Conservation (phyloP, 2,797 vertebrate genomes). For the Chromobotia macracanthus region DNA sequence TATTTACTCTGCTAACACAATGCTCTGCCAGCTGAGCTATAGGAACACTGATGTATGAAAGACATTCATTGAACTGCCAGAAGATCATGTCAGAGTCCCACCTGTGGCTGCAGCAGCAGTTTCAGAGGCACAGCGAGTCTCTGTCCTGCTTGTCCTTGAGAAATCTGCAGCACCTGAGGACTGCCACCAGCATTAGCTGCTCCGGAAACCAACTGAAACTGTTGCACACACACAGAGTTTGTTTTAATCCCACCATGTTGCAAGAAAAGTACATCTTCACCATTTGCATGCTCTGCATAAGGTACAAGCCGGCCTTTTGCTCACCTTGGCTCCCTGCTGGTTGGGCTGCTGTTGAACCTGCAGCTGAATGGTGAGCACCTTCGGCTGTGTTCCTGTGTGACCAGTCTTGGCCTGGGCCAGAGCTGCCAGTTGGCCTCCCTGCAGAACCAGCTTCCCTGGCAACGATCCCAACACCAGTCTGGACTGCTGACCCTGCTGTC, state of each 20-base stretch:
- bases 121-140: constrained; percentile 90
- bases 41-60: too few relatives aligned
- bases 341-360: constrained; percentile 88
- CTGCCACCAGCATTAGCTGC: constrained; percentile 68
- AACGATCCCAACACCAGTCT: constrained; percentile 88
- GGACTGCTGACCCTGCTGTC: constrained; percentile 73
- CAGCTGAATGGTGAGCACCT: constrained; percentile 93
- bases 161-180: constrained; percentile 84
- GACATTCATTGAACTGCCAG: background rate
- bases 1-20: too few relatives aligned
- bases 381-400: constrained; percentile 85
- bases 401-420: constrained; percentile 85
- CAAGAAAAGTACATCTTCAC: background rate
- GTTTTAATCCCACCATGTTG: too few relatives aligned
- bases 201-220: constrained; percentile 82
- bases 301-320: constrained; percentile 20
- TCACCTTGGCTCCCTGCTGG: constrained; percentile 86
- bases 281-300: background rate
- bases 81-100: constrained; percentile 56
- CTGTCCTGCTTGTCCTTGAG: constrained; percentile 85
- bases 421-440: constrained; percentile 88
- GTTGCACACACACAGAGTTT: constrained; percentile 2
- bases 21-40: too few relatives aligned
- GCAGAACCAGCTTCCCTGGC: constrained; percentile 91
- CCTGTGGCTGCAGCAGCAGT: constrained; percentile 91